Evolutionary conservation across 1,140 invertebrate genomes (phyloP).

Genomic region (Drosophila pseudoananassae): DNA sequence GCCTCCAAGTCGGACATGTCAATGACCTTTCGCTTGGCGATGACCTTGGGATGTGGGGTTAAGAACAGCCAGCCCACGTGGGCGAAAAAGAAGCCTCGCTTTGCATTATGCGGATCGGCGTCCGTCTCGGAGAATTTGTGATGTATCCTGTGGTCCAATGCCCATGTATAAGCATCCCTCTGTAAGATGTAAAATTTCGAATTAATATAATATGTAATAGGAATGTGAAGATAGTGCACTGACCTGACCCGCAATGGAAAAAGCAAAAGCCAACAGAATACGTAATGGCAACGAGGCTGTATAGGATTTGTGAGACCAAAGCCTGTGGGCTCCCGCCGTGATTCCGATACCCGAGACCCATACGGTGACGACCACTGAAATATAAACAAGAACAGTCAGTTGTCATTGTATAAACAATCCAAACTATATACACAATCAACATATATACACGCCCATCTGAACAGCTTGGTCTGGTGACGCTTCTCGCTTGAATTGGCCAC

Average conservation of each 20-base stretch:
- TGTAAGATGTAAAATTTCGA: constrained; percentile 60
- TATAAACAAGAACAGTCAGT: constrained; percentile 8
- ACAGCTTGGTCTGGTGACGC: constrained; percentile 24
- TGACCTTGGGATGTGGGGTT: constrained; percentile 91
- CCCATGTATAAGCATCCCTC: constrained; percentile 91
- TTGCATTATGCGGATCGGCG: constrained; percentile 92
- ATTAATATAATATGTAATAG: background rate
- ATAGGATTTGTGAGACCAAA: constrained; percentile 93
- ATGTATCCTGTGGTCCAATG: constrained; percentile 92
- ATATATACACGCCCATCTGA: background rate
- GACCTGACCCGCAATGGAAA: constrained; percentile 89
- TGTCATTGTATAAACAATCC: constrained; percentile 38
- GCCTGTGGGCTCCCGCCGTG: constrained; percentile 92
- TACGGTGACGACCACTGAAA: constrained; percentile 86
- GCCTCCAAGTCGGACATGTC: constrained; percentile 93
- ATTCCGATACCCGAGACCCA: constrained; percentile 87
- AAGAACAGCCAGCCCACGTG: constrained; percentile 92
- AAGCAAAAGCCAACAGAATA: constrained; percentile 88
- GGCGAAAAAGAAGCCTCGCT: constrained; percentile 92
- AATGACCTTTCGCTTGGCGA: constrained; percentile 90
- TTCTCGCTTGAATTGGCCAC: constrained; percentile 56
- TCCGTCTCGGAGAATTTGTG: constrained; percentile 93
- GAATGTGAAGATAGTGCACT: background rate
- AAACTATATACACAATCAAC: constrained; percentile 4
- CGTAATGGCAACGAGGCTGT: constrained; percentile 91